Base-by-base conservation (phyloP, 2,888 invertebrate genomes). In the Mechanitis messenoides region DNA sequence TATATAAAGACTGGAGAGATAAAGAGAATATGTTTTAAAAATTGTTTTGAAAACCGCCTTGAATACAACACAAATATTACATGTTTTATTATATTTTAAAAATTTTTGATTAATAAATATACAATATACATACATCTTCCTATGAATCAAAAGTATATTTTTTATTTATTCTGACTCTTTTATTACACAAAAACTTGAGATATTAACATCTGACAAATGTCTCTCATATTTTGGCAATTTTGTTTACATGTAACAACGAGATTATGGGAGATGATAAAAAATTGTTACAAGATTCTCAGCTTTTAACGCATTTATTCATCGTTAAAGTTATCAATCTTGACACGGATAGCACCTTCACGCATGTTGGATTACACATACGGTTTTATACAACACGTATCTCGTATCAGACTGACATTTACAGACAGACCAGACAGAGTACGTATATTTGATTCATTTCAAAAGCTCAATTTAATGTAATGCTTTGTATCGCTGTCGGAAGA, bases 311-410 rank as follows among this genome's bases (percentile, higher is more conserved):
- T 57, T 67, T 63, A 61, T 64, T 65, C 64, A 60, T 63, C 62
- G 59, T 67, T 67, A 60, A 64, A 55, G 58, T 67, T 56, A 71
- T 68, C 63, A 67, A 65, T 61, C 68, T 64, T 61, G 67, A 64
- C 67, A 63, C 55, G 55, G 63, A 59, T 66, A 64, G 68, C 69
- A 67, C 68, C 61, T 66, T 68, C 60, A 60, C 67, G 65, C 64
- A 53, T 68, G 67, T 68, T 64, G 63, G 60, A 31, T 63, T 59
- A 59, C 62, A 60, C 50, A 60, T 64, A 61, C 53, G 58, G 42
- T 55, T 61, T 61, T 62, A 65, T 62, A 56, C 47, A 45, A 60
- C 35, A 58, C 45, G 31, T 42, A 50, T 58, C 54, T 55, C 42
- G 55, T 55, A 42, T 53, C 56, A 35, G 46, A 33, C 31, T 53